Evolutionary conservation across 2,888 invertebrate species (phyloP).

Genomic region (Anorthoa munda): DNA sequence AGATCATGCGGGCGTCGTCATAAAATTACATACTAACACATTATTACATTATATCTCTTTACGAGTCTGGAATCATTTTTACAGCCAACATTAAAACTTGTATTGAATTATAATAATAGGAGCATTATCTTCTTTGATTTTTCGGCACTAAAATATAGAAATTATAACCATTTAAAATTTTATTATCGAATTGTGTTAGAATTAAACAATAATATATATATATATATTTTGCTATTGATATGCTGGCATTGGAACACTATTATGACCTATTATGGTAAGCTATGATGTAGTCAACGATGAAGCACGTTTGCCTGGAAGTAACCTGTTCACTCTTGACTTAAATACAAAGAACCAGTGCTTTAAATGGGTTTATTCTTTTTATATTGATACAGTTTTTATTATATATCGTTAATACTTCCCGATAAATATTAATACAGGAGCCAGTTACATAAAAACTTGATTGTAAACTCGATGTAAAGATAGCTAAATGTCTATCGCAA

Average conservation of each 20-base stretch:
- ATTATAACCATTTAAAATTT: slow-evolving; percentile 4
- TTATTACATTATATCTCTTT: slow-evolving; percentile 82
- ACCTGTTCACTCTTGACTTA: too few relatives aligned
- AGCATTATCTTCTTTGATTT: slow-evolving; percentile 55
- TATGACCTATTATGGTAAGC: too few relatives aligned
- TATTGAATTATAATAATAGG: slow-evolving; percentile 75
- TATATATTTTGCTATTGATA: too few relatives aligned
- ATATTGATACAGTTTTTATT: neutral
- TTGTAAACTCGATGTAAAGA: slow-evolving; percentile 22
- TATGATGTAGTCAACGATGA: too few relatives aligned
- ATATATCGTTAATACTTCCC: slow-evolving; percentile 5
- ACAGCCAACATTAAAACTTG: slow-evolving; percentile 79
- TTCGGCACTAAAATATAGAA: slow-evolving; percentile 26
- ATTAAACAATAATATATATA: neutral
- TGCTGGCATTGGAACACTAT: too few relatives aligned
- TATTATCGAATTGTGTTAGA: neutral
- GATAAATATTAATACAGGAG: slow-evolving; percentile 22
- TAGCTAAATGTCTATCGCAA: slow-evolving; percentile 32
- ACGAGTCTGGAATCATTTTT: slow-evolving; percentile 82
- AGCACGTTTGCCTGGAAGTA: too few relatives aligned
- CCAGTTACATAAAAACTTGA: slow-evolving; percentile 22
- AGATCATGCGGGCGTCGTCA: slow-evolving; percentile 80
- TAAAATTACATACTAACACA: slow-evolving; percentile 81
- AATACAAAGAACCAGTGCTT: neutral
- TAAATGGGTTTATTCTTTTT: neutral